phyloP scores from a whole-genome alignment of 2,113 vertebrate genomes.

The Onychostoma macrolepis region DNA sequence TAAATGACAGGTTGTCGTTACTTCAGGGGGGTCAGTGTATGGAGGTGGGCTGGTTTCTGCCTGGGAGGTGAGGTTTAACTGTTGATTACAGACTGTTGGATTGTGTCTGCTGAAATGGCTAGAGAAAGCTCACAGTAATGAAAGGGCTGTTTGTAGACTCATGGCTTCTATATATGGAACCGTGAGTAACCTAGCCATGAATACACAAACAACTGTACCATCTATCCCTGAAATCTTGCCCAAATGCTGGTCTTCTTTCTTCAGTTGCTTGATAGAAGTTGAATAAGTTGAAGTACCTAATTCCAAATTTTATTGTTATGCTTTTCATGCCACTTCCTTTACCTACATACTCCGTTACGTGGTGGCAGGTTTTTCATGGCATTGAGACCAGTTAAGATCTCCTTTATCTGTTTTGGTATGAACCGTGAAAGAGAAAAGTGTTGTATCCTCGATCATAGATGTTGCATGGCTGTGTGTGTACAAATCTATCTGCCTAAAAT shows the following conservation, averaged over 20 bases:
- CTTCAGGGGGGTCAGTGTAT: slow-evolving; percentile 46
- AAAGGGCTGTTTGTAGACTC: slow-evolving; percentile 74
- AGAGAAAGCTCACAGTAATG: slow-evolving; percentile 77
- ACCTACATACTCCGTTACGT: neutral
- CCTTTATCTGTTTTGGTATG: neutral
- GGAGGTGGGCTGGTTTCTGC: slow-evolving; percentile 58
- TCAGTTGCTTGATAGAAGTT: neutral
- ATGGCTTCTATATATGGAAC: slow-evolving; percentile 75
- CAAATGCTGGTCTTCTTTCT: neutral
- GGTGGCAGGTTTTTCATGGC: neutral
- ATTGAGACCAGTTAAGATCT: neutral
- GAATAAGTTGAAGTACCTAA: neutral
- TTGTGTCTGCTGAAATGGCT: slow-evolving; percentile 76
- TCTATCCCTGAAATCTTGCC: slow-evolving; percentile 15
- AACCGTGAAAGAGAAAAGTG: neutral
- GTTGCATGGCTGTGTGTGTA: neutral
- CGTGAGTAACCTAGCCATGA: slow-evolving; percentile 57
- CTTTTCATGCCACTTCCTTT: neutral
- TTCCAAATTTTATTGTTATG: neutral
- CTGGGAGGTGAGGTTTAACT: slow-evolving; percentile 79
- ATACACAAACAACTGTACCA: slow-evolving; percentile 59
- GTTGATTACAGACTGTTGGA: slow-evolving; percentile 76
- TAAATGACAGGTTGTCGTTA: neutral
- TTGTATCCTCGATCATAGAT: neutral
- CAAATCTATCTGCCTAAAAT: neutral